phyloP scores from a whole-genome alignment of 2,888 invertebrate species.

The Lamellibrachia satsuma region DNA sequence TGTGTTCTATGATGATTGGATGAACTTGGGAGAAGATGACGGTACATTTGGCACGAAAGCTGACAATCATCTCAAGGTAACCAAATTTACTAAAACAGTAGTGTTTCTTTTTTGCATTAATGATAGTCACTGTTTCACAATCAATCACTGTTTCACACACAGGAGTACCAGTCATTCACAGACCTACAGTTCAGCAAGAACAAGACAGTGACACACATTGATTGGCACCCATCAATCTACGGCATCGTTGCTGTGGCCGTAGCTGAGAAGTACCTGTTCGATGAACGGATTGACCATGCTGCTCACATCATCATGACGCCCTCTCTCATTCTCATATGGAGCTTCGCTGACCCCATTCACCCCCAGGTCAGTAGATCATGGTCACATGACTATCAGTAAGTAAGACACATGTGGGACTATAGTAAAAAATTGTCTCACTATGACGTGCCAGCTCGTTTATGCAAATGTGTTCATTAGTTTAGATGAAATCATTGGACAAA shows the following conservation, averaged over 20 bases:
- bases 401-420: too few species aligned
- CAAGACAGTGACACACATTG: slow-evolving; percentile 63
- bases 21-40: slow-evolving; percentile 58
- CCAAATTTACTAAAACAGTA: neutral
- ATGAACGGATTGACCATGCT: slow-evolving; percentile 63
- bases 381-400: neutral
- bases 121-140: neutral
- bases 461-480: too few species aligned
- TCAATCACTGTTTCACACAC: slow-evolving; percentile 21
- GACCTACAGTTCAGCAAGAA: slow-evolving; percentile 66
- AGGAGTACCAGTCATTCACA: slow-evolving; percentile 67
- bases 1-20: slow-evolving; percentile 65
- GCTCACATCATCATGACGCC: slow-evolving; percentile 62
- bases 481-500: too few species aligned
- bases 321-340: slow-evolving; percentile 66
- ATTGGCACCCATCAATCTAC: slow-evolving; percentile 65
- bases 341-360: slow-evolving; percentile 66
- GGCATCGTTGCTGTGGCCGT: slow-evolving; percentile 64
- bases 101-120: neutral
- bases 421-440: too few species aligned
- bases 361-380: slow-evolving; percentile 56
- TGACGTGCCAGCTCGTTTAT: too few species aligned
- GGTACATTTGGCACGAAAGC: slow-evolving; percentile 62
- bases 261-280: slow-evolving; percentile 61
- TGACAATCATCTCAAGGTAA: slow-evolving; percentile 64